Conservation (phyloP, 2,113 vertebrate species). For the Nyctereutes procyonoides region DNA sequence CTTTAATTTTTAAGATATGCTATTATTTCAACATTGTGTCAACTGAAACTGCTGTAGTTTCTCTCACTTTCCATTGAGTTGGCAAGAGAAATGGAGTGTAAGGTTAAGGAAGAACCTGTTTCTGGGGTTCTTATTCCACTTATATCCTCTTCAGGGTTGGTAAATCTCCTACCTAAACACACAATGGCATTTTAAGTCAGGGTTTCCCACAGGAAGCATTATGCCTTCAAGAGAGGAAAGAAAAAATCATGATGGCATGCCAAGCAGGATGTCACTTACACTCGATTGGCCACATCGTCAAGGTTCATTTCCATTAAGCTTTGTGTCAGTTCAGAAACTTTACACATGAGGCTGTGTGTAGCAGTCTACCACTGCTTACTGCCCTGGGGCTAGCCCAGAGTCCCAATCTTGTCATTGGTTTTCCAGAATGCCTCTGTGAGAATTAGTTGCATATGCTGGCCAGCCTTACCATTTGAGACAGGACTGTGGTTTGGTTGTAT, state of each 20-base stretch:
- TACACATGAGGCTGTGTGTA: conserved; percentile 88
- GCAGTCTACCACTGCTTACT: conserved; percentile 88
- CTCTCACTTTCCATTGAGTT: not conserved
- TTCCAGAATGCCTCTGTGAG: conserved; percentile 87
- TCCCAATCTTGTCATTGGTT: conserved; percentile 90
- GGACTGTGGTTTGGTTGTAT: conserved; percentile 77
- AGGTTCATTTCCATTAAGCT: conserved; percentile 92
- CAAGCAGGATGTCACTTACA: conserved; percentile 89
- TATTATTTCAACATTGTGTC: not conserved
- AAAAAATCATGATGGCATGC: conserved; percentile 79
- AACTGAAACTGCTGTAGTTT: not conserved
- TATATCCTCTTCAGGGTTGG: not conserved
- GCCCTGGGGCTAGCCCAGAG: conserved; percentile 90
- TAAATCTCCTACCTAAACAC: conserved; percentile 79
- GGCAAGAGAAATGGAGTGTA: not conserved
- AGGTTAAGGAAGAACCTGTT: not conserved
- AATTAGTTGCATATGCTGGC: conserved; percentile 89
- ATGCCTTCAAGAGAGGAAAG: conserved; percentile 83
- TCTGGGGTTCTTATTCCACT: not conserved
- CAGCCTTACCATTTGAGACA: conserved; percentile 82
- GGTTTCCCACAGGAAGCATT: conserved; percentile 87
- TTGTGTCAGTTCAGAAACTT: conserved; percentile 89
- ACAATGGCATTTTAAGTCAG: conserved; percentile 75
- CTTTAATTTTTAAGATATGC: not conserved
- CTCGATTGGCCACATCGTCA: conserved; percentile 87